Conservation (phyloP, 2,113 vertebrate species). For the Cacatua alba region DNA sequence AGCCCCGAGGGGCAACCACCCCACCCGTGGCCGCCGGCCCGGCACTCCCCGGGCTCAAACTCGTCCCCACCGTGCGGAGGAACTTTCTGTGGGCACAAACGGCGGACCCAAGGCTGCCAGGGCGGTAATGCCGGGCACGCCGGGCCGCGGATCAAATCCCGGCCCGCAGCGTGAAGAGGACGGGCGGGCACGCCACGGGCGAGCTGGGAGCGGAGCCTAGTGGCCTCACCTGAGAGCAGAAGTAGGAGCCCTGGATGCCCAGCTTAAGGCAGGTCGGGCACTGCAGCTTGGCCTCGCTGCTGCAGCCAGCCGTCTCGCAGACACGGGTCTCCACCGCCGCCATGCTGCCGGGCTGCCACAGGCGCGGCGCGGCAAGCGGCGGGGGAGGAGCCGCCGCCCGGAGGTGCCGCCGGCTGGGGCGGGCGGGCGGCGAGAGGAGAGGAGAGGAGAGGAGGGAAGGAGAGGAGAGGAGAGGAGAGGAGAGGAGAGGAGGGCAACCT, state of each 20-base stretch:
- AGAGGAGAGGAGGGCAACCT: too few species aligned
- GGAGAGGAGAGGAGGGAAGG: too few species aligned
- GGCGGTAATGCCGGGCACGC: background rate
- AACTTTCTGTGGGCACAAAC: background rate
- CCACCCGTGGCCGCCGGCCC: background rate
- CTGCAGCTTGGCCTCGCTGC: conserved; percentile 94
- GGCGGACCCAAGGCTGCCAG: background rate
- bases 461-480: background rate
- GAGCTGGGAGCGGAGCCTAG: background rate
- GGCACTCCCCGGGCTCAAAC: background rate
- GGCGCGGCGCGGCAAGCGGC: background rate
- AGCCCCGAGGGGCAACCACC: background rate
- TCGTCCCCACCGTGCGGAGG: too few species aligned
- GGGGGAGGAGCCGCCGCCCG: conserved; percentile 51
- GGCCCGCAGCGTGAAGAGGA: background rate
- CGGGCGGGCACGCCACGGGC: background rate
- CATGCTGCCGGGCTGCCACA: conserved; percentile 81
- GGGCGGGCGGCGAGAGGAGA: background rate
- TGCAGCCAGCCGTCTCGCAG: conserved; percentile 92
- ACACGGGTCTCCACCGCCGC: conserved; percentile 90
- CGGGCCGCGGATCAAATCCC: background rate
- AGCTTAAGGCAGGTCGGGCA: conserved; percentile 98
- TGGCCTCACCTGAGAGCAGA: conserved; percentile 93
- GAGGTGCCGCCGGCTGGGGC: conserved; percentile 5
- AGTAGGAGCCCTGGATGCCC: conserved; percentile 95